Evolutionary conservation across 1,140 invertebrate species (phyloP).

Genomic region (Drosophila bipectinata): DNA sequence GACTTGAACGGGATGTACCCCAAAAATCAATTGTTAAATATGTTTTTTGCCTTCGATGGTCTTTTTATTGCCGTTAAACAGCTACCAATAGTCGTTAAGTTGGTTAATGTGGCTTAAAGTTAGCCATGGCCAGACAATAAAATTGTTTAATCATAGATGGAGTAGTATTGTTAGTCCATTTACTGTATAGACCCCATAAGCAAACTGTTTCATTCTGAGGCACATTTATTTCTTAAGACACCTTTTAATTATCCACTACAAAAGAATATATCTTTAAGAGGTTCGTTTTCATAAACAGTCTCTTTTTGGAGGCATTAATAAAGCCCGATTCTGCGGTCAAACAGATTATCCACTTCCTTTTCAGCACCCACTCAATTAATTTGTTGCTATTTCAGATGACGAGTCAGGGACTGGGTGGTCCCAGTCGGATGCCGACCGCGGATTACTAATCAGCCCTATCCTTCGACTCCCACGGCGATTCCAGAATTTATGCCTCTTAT

Average conservation of each 20-base stretch:
- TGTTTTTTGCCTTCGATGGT: not conserved
- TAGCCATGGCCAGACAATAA: too few relatives aligned
- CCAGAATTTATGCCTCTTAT: constrained; percentile 73
- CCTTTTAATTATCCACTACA: too few relatives aligned
- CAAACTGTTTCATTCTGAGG: too few relatives aligned
- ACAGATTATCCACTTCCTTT: constrained; percentile 44
- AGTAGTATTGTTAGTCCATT: too few relatives aligned
- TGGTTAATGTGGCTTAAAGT: not conserved
- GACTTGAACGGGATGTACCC: not conserved
- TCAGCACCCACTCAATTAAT: constrained; percentile 53
- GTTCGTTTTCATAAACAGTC: not conserved
- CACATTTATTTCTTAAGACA: too few relatives aligned
- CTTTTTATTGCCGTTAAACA: constrained; percentile 3
- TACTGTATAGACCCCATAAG: too few relatives aligned
- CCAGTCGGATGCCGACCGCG: constrained; percentile 56
- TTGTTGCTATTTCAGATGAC: constrained; percentile 28
- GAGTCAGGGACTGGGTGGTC: constrained; percentile 55
- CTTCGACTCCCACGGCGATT: constrained; percentile 42
- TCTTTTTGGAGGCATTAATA: constrained; percentile 4
- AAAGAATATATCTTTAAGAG: too few relatives aligned
- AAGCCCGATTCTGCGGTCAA: constrained; percentile 12
- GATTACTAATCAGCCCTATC: constrained; percentile 61
- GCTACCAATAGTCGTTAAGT: not conserved
- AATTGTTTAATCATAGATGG: too few relatives aligned
- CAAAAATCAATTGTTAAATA: constrained; percentile 19